A percentile compares a stretch with the other conserved stretches of the same genome.
These are phyloP conservation scores for Myiothlypis chrysogaster DNA, from an alignment of 2,797 vertebrate species.

Conservation along the genomic window DNA sequence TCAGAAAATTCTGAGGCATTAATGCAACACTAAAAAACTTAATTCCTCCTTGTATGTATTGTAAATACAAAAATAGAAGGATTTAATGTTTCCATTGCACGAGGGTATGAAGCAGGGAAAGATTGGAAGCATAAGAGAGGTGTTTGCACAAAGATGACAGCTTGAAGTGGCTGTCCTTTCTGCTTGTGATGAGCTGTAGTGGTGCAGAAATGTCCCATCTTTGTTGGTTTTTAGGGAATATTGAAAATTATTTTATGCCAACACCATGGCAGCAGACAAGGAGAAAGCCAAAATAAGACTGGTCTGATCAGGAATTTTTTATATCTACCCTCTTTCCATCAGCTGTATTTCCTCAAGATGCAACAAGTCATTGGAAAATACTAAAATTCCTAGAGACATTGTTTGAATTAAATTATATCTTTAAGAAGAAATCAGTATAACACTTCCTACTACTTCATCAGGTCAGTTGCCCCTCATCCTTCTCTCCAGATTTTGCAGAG, in stretches of 20 bases:
- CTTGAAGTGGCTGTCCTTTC: not conserved
- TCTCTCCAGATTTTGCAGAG: not conserved
- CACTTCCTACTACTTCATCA: not conserved
- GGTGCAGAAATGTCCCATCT: not conserved
- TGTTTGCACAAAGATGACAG: not conserved
- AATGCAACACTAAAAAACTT: not conserved
- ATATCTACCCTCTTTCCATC: not conserved
- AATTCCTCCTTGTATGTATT: not conserved
- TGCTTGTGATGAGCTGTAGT: not conserved
- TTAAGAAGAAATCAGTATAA: not conserved
- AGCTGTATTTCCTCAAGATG: not conserved
- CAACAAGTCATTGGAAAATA: not conserved
- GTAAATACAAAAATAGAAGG: not conserved
- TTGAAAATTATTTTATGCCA: not conserved
- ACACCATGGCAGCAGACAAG: not conserved
- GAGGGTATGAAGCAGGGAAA: not conserved
- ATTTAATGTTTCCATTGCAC: not conserved
- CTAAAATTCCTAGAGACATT: not conserved
- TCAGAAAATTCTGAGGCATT: not conserved
- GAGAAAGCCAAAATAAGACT: not conserved
- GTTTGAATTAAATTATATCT: not conserved
- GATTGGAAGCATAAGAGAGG: not conserved
- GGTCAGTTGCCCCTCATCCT: not conserved
- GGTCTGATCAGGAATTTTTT: not conserved
- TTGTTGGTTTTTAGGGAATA: not conserved